Conservation (phyloP, 2,113 vertebrate species). For the Paedocypris sp. region DNA sequence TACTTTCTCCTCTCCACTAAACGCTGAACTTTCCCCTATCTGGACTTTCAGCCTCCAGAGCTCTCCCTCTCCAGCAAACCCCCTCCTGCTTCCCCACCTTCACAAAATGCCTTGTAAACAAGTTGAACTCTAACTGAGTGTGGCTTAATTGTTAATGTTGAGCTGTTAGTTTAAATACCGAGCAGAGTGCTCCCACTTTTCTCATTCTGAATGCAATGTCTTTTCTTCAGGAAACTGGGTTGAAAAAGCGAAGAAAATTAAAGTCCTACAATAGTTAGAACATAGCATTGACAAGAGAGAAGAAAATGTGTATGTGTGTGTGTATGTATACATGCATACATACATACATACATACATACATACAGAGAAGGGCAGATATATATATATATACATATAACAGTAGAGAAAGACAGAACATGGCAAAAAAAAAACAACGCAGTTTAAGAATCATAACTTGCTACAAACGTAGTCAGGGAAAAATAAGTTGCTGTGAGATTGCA, state of each 20-base stretch:
- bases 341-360: too few species aligned
- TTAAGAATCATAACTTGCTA: too few species aligned
- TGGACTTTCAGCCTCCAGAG: constrained; percentile 67
- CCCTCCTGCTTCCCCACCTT: constrained; percentile 24
- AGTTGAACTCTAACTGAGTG: constrained; percentile 67
- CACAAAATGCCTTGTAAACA: constrained; percentile 64
- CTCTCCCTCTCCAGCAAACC: constrained; percentile 19
- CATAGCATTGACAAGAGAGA: too few species aligned
- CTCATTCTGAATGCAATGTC: neutral
- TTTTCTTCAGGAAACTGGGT: neutral
- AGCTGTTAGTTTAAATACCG: constrained; percentile 46
- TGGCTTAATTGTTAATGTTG: constrained; percentile 72
- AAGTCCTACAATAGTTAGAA: constrained; percentile 19
- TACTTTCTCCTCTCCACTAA: constrained; percentile 49
- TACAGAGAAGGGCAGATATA: too few species aligned
- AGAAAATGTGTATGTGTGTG: too few species aligned
- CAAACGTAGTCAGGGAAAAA: too few species aligned
- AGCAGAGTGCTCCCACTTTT: constrained; percentile 28
- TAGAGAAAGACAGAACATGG: too few species aligned
- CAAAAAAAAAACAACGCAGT: too few species aligned
- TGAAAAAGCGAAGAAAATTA: constrained; percentile 40
- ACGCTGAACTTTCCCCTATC: constrained; percentile 67
- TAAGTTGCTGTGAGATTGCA: constrained; percentile 8
- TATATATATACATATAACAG: too few species aligned
- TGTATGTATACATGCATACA: too few species aligned